Evolutionary conservation across 2,888 invertebrate species (phyloP).

Genomic region (Caenorhabditis virilis): DNA sequence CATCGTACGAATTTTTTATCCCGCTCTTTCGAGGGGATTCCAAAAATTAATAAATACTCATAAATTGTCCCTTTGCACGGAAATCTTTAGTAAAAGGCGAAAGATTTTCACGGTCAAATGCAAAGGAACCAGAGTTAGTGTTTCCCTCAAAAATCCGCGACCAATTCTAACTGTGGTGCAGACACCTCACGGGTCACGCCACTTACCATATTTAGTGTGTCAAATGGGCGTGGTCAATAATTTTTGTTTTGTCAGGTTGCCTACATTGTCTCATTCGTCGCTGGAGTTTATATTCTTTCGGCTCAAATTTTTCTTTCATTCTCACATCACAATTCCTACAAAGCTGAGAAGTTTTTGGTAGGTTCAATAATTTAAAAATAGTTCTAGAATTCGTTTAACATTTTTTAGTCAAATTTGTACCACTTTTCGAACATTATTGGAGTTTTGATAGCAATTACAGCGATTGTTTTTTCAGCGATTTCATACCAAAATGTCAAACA

Average conservation of each 20-base stretch:
- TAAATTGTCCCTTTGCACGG: neutral
- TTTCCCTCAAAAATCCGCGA: neutral
- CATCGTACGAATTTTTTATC: no score
- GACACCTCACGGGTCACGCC: no score
- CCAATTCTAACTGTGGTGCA: no score
- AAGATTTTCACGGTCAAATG: conserved; percentile 61
- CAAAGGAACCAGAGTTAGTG: conserved; percentile 25
- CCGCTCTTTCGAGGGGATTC: no score
- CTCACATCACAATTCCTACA: conserved; percentile 28
- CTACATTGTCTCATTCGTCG: conserved; percentile 29
- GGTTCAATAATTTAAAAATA: neutral
- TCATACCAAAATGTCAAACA: conserved; percentile 16
- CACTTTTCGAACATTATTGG: conserved; percentile 26
- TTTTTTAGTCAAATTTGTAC: conserved; percentile 29
- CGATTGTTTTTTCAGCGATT: conserved; percentile 27
- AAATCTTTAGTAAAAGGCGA: conserved; percentile 2
- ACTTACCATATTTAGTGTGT: no score
- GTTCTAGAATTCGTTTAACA: neutral
- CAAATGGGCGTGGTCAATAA: conserved; percentile 26
- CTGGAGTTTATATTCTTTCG: conserved; percentile 24
- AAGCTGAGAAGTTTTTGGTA: conserved; percentile 23
- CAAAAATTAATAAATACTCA: no score
- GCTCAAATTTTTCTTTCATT: conserved; percentile 19
- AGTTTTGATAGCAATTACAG: conserved; percentile 13
- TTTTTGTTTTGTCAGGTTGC: no score